These are phyloP conservation scores for Hydra vulgaris DNA, from an alignment of 30 jellyfish, hydroid and myxozoan species.

Conservation along the genomic window DNA sequence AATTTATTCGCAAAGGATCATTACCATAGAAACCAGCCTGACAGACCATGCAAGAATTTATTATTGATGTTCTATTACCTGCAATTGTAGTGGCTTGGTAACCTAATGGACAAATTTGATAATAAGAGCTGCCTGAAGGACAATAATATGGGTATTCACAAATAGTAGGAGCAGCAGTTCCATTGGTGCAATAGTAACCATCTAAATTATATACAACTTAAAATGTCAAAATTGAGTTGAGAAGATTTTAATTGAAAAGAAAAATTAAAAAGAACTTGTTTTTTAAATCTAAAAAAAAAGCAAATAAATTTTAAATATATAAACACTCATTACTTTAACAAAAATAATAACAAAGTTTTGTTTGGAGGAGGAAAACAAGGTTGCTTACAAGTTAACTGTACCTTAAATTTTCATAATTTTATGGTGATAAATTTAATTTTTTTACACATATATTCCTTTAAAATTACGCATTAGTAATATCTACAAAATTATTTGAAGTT, in stretches of 20 bases:
- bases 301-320: too few relatives aligned
- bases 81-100: conserved; percentile 50
- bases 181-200: conserved; percentile 88
- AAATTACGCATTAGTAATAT: too few relatives aligned
- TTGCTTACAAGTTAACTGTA: too few relatives aligned
- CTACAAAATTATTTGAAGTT: too few relatives aligned
- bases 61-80: conserved; percentile 70
- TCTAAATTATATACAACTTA: too few relatives aligned
- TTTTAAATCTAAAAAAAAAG: neutral
- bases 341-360: too few relatives aligned
- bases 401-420: too few relatives aligned
- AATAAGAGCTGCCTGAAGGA: conserved; percentile 64
- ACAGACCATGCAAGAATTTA: conserved; percentile 64
- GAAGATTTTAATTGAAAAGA: neutral
- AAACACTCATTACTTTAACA: too few relatives aligned
- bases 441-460: too few relatives aligned
- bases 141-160: conserved; percentile 87
- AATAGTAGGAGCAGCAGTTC: conserved; percentile 62
- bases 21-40: conserved; percentile 87
- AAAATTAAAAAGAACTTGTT: neutral
- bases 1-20: conserved; percentile 55
- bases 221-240: too few relatives aligned
- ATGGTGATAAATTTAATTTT: too few relatives aligned
- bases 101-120: conserved; percentile 79
- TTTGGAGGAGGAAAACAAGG: too few relatives aligned